Evolutionary conservation across 2,113 vertebrate genomes (phyloP), one percentile per base, ranked within the genome.

Genomic region (Sylvicapra grimmia): DNA sequence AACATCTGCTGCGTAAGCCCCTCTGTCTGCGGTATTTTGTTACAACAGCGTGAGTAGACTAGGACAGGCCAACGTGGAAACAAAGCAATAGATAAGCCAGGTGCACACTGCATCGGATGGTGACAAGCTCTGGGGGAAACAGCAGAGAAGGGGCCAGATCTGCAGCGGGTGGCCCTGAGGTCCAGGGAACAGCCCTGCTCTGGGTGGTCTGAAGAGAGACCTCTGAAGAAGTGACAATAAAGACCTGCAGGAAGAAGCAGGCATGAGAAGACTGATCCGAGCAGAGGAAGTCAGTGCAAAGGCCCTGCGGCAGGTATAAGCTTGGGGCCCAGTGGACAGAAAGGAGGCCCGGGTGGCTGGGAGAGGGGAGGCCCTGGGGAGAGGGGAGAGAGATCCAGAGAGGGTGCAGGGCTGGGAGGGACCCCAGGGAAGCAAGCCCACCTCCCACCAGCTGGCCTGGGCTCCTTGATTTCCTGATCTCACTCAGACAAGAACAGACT

Each of bases 61-160:
- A 10, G 18, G 3, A 16, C 4, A 16, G 89, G 29, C 54, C 75
- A 33, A 51, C 31, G 0, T 0, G 23, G 11, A 33, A 65, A 23
- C 9, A 36, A 56, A 75, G 13, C 15, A 7, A 16, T 27, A 40
- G 3, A 6, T 0, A 4, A 49, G 36, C 75, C 10, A 21, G 8
- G 15, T 1, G 3, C 33, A 21, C 0, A 1, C 7, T 5, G 1
- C 1, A 25, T 18, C n/a, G 2, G 23, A 13, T 13, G 47, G 33
- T 23, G 6, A 14, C 9, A 27, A 40, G 49, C 5, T 12, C 0
- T 1, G 11, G 49, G 16, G 31, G 3, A 51, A 9, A 31, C 13
- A 6, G 18, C 36, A 19, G 80, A 40, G 68, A 7, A 65, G 33
- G 2, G n/a, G 33, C 21, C 27, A 31, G 29, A 27, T 10, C 44